Percentiles rank a stretch among this genome's conserved stretches.
These are phyloP conservation scores for Bombus confusus DNA, from an alignment of 1,140 invertebrate species.

Conservation along the genomic window DNA sequence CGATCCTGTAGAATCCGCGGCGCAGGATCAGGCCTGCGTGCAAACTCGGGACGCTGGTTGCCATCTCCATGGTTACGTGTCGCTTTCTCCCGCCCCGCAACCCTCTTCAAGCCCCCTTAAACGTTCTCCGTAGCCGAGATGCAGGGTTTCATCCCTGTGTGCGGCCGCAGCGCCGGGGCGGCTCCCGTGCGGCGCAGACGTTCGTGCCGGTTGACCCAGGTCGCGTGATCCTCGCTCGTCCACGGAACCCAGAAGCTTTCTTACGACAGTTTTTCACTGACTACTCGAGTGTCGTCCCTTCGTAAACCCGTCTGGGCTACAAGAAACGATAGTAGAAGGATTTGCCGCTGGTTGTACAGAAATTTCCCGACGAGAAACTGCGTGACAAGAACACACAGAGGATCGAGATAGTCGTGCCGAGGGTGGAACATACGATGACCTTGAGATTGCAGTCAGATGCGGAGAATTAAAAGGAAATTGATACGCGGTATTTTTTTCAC, in stretches of 20 bases:
- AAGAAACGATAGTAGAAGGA: neutral
- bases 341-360: neutral
- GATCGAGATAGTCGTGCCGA: neutral
- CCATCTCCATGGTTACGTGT: constrained; percentile 61
- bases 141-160: constrained; percentile 73
- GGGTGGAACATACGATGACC: constrained; percentile 48
- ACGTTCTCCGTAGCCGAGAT: constrained; percentile 57
- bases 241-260: neutral
- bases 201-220: constrained; percentile 76
- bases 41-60: constrained; percentile 46
- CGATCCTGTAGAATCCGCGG: constrained; percentile 56
- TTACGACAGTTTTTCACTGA: constrained; percentile 3
- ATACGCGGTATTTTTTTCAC: neutral
- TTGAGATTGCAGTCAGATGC: constrained; percentile 32
- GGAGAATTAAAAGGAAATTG: neutral
- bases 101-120: neutral
- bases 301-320: rapidly evolving
- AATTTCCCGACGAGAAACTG: neutral
- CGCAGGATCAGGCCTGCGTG: constrained; percentile 74
- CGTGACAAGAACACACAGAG: neutral
- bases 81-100: constrained; percentile 19
- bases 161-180: constrained; percentile 75
- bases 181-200: constrained; percentile 77
- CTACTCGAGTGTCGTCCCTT: neutral
- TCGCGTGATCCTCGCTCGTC: constrained; percentile 50